phyloP scores from a whole-genome alignment of 2,113 vertebrate species.

The Forbesichthys papilliferus region DNA sequence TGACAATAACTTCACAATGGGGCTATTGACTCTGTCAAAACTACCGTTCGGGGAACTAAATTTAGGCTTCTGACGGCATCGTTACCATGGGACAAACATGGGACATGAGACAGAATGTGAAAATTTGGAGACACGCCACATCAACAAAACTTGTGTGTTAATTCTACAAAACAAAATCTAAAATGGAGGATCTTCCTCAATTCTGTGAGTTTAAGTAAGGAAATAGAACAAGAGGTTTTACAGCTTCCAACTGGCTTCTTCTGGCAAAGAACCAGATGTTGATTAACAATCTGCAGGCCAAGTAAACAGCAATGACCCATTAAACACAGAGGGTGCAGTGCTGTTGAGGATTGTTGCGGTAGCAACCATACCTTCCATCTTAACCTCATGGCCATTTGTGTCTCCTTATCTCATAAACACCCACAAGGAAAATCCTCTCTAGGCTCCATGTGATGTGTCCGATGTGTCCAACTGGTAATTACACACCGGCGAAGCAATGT shows the following conservation, averaged over 20 bases:
- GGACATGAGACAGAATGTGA: neutral
- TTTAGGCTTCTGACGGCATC: neutral
- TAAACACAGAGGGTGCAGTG: neutral
- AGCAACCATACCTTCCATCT: neutral
- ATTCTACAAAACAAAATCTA: too few species aligned
- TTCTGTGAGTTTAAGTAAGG: too few species aligned
- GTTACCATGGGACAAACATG: neutral
- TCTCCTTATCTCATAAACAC: too few species aligned
- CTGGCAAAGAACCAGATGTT: too few species aligned
- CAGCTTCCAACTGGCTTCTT: too few species aligned
- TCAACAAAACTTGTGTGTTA: neutral
- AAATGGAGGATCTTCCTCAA: too few species aligned
- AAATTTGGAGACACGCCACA: neutral
- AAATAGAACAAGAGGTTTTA: too few species aligned
- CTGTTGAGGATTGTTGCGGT: neutral
- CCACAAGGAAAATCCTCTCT: too few species aligned
- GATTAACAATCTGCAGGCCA: too few species aligned
- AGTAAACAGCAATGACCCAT: neutral
- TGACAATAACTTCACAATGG: neutral
- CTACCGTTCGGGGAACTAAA: constrained; percentile 3
- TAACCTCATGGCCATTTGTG: too few species aligned
- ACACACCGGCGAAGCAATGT: constrained; percentile 45
- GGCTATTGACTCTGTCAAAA: constrained; percentile 2
- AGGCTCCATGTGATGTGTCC: too few species aligned
- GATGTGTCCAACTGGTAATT: constrained; percentile 37